Conservation (phyloP, 2,113 vertebrate genomes). For the Lipotes vexillifer region DNA sequence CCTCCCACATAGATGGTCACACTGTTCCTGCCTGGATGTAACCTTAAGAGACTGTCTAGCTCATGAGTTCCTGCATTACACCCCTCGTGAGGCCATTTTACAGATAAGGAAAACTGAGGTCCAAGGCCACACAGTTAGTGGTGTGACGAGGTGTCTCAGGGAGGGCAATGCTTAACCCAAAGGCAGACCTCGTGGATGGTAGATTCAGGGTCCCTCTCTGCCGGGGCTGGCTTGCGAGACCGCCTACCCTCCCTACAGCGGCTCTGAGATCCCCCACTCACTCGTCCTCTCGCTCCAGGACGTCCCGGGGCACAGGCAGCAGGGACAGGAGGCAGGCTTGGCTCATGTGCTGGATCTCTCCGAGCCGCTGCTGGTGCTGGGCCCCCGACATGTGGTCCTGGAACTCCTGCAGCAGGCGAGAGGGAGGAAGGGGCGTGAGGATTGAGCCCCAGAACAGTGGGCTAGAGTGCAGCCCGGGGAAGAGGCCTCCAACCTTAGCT, state of each 20-base stretch:
- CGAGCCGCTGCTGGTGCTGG: constrained; percentile 93
- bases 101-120: not conserved
- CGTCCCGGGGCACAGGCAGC: constrained; percentile 90
- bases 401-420: constrained; percentile 85
- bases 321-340: constrained; percentile 93
- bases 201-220: not conserved
- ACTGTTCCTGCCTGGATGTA: not conserved
- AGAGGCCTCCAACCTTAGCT: not conserved
- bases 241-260: accelerated
- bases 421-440: not conserved
- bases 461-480: not conserved
- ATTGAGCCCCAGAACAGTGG: accelerated
- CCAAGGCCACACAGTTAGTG: not conserved
- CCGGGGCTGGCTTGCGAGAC: not conserved
- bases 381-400: constrained; percentile 91
- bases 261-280: constrained; percentile 54
- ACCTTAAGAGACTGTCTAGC: not conserved
- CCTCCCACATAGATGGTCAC: not conserved
- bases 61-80: not conserved
- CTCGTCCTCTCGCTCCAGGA: constrained; percentile 82
- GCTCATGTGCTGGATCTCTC: constrained; percentile 94
- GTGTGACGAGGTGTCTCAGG: not conserved
- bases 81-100: not conserved
- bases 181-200: not conserved
- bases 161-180: not conserved